These are phyloP conservation scores for Epizoanthus stellaris DNA, from an alignment of 92 coral and sea anemone genomes.

Conservation along the genomic window DNA sequence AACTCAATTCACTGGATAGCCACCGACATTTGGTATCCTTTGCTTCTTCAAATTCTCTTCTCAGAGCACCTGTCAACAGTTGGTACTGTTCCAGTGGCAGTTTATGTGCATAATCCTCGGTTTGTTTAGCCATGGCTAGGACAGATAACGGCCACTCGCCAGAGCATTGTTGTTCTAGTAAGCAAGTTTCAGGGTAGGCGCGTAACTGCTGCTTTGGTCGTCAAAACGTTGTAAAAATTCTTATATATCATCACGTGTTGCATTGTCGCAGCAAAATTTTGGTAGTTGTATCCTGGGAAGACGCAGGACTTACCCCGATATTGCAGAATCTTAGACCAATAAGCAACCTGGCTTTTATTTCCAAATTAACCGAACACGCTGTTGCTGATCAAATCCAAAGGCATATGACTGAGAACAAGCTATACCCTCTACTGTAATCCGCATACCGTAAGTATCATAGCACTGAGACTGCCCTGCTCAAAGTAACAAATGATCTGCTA, in stretches of 20 bases:
- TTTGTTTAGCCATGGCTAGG: slow-evolving; percentile 27
- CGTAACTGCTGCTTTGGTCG: slow-evolving; percentile 39
- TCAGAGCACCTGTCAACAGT: slow-evolving; percentile 4
- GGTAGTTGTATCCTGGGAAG: no score
- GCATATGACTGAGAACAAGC: no score
- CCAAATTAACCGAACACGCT: no score
- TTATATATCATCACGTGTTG: slow-evolving; percentile 21
- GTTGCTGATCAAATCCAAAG: no score
- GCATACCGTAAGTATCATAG: no score
- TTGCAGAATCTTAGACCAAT: no score
- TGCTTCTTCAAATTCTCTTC: slow-evolving; percentile 46
- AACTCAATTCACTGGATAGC: slow-evolving; percentile 15
- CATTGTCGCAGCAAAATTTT: no score
- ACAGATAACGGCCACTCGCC: slow-evolving; percentile 52
- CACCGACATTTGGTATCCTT: slow-evolving; percentile 32
- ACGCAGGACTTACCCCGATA: no score
- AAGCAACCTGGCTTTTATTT: no score
- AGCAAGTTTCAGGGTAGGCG: slow-evolving; percentile 24
- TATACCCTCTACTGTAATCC: no score
- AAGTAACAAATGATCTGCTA: no score
- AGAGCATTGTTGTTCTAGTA: slow-evolving; percentile 51
- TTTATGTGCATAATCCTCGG: slow-evolving; percentile 29
- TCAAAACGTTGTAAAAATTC: slow-evolving; percentile 44
- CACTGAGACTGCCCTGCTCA: no score
- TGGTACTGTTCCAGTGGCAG: slow-evolving; percentile 37